A percentile compares a stretch with the other conserved stretches of the same genome.
Conservation (phyloP, 2,888 invertebrate species). For the Odontomyia ornata region DNA sequence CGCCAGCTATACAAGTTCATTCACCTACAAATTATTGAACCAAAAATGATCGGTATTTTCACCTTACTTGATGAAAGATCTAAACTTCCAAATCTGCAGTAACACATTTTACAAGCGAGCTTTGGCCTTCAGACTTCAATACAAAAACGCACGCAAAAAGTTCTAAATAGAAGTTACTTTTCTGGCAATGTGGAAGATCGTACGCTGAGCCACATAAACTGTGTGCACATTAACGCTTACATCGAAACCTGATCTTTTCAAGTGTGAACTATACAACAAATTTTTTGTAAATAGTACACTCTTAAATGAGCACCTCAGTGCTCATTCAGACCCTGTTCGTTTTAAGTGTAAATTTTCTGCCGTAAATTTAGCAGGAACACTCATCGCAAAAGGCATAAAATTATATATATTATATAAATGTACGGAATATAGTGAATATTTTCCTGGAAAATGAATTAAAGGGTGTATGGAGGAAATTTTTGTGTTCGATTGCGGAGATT, state of each 20-base stretch:
- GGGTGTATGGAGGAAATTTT: no score
- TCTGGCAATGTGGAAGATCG: not conserved
- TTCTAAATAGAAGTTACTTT: no score
- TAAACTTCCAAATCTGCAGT: no score
- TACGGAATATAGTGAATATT: not conserved
- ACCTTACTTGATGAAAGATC: no score
- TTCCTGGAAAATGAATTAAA: not conserved
- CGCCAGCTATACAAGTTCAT: no score
- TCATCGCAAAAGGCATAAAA: no score
- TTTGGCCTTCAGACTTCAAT: not conserved
- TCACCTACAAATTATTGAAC: no score
- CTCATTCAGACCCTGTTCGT: not conserved
- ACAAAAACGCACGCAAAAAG: not conserved
- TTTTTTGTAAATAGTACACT: not conserved
- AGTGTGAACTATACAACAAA: not conserved
- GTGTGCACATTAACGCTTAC: not conserved
- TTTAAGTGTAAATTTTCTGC: not conserved
- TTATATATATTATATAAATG: not conserved
- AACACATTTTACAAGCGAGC: no score
- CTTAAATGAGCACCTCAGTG: not conserved
- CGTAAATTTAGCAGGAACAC: no score
- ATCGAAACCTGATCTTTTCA: not conserved
- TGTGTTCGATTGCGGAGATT: no score
- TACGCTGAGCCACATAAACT: not conserved
- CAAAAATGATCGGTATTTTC: no score